A percentile compares a stretch with the other conserved stretches of the same genome.
phyloP scores from a whole-genome alignment of 2,797 vertebrate species.

The Cuculus canorus region DNA sequence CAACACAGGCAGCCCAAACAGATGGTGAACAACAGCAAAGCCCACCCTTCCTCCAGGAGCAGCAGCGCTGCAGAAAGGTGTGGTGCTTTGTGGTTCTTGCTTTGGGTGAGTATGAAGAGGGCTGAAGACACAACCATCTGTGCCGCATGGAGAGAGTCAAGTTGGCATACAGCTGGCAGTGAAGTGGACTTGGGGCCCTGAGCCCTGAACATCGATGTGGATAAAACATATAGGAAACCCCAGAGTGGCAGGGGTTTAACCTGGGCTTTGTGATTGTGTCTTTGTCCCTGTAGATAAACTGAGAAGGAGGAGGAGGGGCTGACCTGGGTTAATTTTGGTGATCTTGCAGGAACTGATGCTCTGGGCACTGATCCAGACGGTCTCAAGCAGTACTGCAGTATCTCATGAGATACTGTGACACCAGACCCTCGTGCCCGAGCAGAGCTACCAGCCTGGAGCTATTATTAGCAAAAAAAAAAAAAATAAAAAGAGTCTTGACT shows the following conservation, averaged over 20 bases:
- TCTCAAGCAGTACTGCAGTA: neutral
- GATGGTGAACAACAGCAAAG: fast-evolving
- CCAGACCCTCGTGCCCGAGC: neutral
- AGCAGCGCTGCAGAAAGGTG: neutral
- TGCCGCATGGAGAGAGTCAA: fast-evolving
- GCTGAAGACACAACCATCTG: neutral
- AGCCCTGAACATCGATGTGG: neutral
- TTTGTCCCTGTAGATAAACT: neutral
- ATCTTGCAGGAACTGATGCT: slow-evolving; percentile 18
- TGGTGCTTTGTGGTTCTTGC: neutral
- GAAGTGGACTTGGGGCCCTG: neutral
- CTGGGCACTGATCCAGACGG: neutral
- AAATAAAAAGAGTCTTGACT: neutral
- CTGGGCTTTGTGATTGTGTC: neutral
- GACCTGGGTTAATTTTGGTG: slow-evolving; percentile 9
- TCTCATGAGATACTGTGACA: slow-evolving; percentile 31
- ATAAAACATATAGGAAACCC: neutral
- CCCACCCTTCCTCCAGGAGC: neutral
- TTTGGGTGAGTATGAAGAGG: neutral
- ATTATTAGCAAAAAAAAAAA: slow-evolving; percentile 31
- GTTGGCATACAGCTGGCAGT: neutral
- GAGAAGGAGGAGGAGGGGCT: neutral
- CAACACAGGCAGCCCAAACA: neutral
- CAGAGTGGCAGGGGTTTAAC: neutral
- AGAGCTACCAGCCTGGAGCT: slow-evolving; percentile 18